phyloP scores from a whole-genome alignment of 2,797 vertebrate genomes.

The Manis crassicaudata region DNA sequence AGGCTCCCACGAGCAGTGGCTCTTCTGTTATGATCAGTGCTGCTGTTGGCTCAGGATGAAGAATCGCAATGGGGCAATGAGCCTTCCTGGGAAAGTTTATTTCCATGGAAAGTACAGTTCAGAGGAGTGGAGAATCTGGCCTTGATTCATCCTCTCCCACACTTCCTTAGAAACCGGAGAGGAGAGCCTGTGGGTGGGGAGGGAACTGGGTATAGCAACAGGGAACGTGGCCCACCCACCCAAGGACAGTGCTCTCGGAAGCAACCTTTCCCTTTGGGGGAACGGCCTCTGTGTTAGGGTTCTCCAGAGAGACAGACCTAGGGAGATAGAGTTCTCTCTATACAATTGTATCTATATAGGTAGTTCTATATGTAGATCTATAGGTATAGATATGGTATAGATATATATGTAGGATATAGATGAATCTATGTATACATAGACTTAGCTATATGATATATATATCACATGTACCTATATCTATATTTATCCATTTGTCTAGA shows the following conservation, averaged over 20 bases:
- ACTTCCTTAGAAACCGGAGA: background rate
- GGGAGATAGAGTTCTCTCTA: background rate
- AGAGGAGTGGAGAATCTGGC: background rate
- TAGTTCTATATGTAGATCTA: background rate
- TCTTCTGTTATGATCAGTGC: fast-evolving
- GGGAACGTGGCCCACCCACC: background rate
- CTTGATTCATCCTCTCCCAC: background rate
- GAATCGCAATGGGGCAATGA: background rate
- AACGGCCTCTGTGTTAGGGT: background rate
- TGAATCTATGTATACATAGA: background rate
- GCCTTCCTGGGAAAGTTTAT: constrained; percentile 46
- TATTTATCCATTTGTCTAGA: background rate
- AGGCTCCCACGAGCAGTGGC: fast-evolving
- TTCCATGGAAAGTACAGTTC: constrained; percentile 5
- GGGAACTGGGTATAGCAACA: background rate
- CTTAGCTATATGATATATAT: background rate
- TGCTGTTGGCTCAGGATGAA: background rate
- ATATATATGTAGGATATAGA: background rate
- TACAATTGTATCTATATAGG: too few relatives aligned
- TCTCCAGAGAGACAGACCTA: background rate
- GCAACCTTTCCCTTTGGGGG: background rate
- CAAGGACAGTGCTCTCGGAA: background rate
- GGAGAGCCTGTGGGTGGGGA: background rate
- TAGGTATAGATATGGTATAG: too few relatives aligned
- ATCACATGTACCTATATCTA: background rate